phyloP scores from a whole-genome alignment of 2,113 vertebrate genomes.

The Malurus alboscapulatus region DNA sequence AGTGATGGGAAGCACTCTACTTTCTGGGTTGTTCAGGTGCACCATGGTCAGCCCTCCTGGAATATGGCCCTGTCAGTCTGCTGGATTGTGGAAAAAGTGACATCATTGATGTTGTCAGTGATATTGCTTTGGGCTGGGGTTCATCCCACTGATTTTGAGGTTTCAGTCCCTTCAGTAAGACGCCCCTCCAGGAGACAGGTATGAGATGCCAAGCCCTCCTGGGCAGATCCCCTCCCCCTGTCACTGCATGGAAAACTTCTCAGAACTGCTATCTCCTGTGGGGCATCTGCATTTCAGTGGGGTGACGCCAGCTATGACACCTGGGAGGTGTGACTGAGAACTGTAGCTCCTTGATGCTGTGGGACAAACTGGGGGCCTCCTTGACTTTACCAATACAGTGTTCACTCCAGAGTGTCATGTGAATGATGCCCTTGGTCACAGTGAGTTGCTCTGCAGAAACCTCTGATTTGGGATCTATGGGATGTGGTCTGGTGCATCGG shows the following conservation, averaged over 20 bases:
- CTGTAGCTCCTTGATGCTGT: not conserved
- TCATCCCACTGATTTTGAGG: not conserved
- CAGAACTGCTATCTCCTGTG: not conserved
- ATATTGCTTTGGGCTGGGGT: not conserved
- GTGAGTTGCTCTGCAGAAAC: not conserved
- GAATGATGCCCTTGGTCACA: not conserved
- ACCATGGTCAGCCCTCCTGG: not conserved
- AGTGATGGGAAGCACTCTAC: not conserved
- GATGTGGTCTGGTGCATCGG: not conserved
- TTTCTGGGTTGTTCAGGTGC: not conserved
- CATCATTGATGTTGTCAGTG: not conserved
- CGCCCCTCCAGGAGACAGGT: not conserved
- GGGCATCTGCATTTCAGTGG: not conserved
- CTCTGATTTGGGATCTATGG: not conserved
- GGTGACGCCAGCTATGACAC: fast-evolving
- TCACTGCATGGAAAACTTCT: not conserved
- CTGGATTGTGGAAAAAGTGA: not conserved
- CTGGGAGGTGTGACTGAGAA: not conserved
- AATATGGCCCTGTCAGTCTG: not conserved
- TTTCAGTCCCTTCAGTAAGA: not conserved
- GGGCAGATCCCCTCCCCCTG: not conserved
- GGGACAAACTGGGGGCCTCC: not conserved
- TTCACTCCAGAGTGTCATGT: not conserved
- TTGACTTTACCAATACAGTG: not conserved
- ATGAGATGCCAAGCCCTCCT: not conserved